Base-by-base conservation (phyloP, 2,888 invertebrate species). In the Ophioninae sp. region DNA sequence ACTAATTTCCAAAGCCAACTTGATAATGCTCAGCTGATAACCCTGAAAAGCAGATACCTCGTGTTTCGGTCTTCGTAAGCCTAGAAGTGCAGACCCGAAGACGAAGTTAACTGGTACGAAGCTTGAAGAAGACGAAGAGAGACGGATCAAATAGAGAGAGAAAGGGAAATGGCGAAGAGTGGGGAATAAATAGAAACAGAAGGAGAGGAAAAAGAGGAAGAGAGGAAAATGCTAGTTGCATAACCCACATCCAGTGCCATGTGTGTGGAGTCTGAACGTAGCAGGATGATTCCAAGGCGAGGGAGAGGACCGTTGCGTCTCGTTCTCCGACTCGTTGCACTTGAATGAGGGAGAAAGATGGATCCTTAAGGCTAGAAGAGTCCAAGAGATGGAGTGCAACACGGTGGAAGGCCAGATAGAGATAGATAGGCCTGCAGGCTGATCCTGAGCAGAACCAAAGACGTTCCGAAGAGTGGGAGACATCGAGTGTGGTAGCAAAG, bases 371-470 rank as follows among this genome's bases (percentile, higher is more conserved):
- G 39, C 59, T 13, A 57, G 44, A 65, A 65, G 65, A 69, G 67
- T 23, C 23, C 13, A 23, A 20, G 67, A 61, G 85, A 23, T 76
- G 59, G 68, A 75, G 74, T 64, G 20, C n/a, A 64, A 65, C 37
- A 30, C 20, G 23, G 13, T 23, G n/a, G 62, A 78, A 70, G 59
- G 21, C 61, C 44, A 41, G 82, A 84, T 73, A 84, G 78, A 85
- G 72, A 86, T 82, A 85, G 86, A 85, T 85, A 86, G 87, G 79
- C 74, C 77, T 83, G 75, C 50, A 50, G 85, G 83, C 85, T 86
- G 84, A 88, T 89, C 85, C 88, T 90, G 87, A 87, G 83, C 64
- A 84, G 85, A 87, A 88, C 87, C 87, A 87, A 87, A 87, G 88
- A 89, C 88, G 87, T 87, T 86, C 87, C 57, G 23, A 72, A 62